These are phyloP conservation scores for Dilophus febrilis DNA, from an alignment of 2,888 invertebrate genomes.

Conservation along the genomic window DNA sequence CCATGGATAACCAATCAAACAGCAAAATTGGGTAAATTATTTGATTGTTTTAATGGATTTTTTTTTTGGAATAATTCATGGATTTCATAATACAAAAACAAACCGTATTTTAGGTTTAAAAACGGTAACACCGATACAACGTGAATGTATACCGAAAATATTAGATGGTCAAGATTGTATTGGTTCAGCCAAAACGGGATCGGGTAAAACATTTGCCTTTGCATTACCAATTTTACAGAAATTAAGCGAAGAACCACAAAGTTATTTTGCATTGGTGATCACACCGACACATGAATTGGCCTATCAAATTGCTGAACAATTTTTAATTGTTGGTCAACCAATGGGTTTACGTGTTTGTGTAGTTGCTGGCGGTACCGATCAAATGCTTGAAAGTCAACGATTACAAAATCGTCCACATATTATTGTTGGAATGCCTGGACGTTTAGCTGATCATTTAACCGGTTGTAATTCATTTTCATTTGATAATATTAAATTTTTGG, in stretches of 20 bases:
- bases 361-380: slow-evolving; percentile 90
- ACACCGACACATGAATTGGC: slow-evolving; percentile 91
- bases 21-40: slow-evolving; percentile 41
- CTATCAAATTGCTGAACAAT: slow-evolving; percentile 90
- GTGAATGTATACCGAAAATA: slow-evolving; percentile 62
- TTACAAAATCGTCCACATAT: slow-evolving; percentile 77
- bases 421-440: slow-evolving; percentile 91
- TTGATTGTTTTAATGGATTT: not conserved
- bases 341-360: slow-evolving; percentile 69
- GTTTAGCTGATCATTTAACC: slow-evolving; percentile 81
- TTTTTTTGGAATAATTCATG: not conserved
- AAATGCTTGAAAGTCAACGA: slow-evolving; percentile 73
- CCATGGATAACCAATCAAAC: slow-evolving; percentile 60
- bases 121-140: slow-evolving; percentile 66
- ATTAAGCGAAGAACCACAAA: slow-evolving; percentile 85
- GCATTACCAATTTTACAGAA: slow-evolving; percentile 85
- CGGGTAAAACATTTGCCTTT: slow-evolving; percentile 96
- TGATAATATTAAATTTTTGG: slow-evolving; percentile 64
- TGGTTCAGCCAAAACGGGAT: slow-evolving; percentile 94
- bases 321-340: slow-evolving; percentile 76
- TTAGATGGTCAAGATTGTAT: slow-evolving; percentile 72
- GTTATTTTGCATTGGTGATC: slow-evolving; percentile 83
- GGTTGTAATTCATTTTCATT: slow-evolving; percentile 72
- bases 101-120: slow-evolving; percentile 42
- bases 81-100: slow-evolving; percentile 3